Evolutionary conservation across 2,888 invertebrate species (phyloP).

Genomic region (Tenthredo livida): DNA sequence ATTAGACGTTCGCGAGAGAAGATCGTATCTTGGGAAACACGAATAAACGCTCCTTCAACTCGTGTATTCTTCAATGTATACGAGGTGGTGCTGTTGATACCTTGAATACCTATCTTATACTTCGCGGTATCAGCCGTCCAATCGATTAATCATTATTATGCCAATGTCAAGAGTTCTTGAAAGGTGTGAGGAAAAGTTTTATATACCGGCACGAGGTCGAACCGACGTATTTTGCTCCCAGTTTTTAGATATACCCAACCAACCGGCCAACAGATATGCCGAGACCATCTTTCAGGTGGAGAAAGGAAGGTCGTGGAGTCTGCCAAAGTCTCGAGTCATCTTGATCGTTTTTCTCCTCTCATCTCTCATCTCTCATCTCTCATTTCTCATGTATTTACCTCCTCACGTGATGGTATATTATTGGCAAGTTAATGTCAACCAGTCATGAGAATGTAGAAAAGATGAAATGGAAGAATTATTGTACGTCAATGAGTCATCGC

Average conservation of each 20-base stretch:
- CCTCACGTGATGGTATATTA: background rate
- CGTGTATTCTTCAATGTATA: background rate
- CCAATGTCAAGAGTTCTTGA: slow-evolving; percentile 31
- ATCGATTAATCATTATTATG: slow-evolving; percentile 42
- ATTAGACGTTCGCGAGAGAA: slow-evolving; percentile 56
- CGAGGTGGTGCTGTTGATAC: background rate
- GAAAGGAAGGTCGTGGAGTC: slow-evolving; percentile 45
- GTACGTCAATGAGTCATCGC: slow-evolving; percentile 12
- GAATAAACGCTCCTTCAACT: slow-evolving; percentile 21
- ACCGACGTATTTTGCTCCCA: background rate
- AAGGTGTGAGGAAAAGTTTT: slow-evolving; percentile 12
- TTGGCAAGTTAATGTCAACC: background rate
- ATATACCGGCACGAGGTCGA: slow-evolving; percentile 23
- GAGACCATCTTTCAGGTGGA: slow-evolving; percentile 21
- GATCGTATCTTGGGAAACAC: slow-evolving; percentile 43
- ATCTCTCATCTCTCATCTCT: slow-evolving; percentile 1
- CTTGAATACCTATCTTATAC: background rate
- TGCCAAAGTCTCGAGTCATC: slow-evolving; percentile 11
- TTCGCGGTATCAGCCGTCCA: slow-evolving; percentile 1
- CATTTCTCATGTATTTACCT: background rate
- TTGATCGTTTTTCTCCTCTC: slow-evolving; percentile 17
- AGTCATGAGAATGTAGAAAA: background rate
- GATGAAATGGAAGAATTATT: background rate
- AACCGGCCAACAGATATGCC: background rate
- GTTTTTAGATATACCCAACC: background rate